A percentile compares a stretch with the other conserved stretches of the same genome.
phyloP scores from a whole-genome alignment of 2,888 invertebrate genomes.

The Sinhomidia bicolor region DNA sequence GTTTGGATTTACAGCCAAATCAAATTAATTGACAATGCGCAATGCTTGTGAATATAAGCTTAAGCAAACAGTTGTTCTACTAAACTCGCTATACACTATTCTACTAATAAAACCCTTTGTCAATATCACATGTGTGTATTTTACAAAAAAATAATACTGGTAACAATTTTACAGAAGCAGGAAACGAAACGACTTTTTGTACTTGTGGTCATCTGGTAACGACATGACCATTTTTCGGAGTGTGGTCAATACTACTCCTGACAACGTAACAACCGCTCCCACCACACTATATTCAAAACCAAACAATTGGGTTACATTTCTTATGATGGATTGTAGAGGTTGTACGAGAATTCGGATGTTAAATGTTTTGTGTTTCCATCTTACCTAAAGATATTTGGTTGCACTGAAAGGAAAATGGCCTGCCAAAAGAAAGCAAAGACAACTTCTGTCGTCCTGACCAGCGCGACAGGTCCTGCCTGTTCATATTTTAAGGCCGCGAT shows the following conservation, averaged over 20 bases:
- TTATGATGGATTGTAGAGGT: too few species aligned
- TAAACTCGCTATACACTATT: too few species aligned
- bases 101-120: too few species aligned
- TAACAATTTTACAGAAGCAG: conserved; percentile 53
- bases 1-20: too few species aligned
- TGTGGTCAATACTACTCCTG: conserved; percentile 56
- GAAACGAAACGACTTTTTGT: conserved; percentile 53
- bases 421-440: conserved; percentile 74
- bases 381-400: conserved; percentile 70
- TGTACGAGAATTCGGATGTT: neutral
- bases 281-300: conserved; percentile 19
- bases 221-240: conserved; percentile 64
- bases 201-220: conserved; percentile 60
- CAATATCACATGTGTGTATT: too few species aligned
- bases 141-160: too few species aligned
- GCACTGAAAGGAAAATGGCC: conserved; percentile 67
- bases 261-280: conserved; percentile 60
- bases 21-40: too few species aligned
- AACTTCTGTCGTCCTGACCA: conserved; percentile 64
- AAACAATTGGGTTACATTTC: conserved; percentile 33
- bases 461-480: conserved; percentile 71
- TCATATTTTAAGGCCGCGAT: conserved; percentile 73
- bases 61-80: too few species aligned
- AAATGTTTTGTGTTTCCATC: neutral
- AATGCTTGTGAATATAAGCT: too few species aligned